phyloP scores from a whole-genome alignment of 2,797 vertebrate species.

The Gadopsis marmoratus region DNA sequence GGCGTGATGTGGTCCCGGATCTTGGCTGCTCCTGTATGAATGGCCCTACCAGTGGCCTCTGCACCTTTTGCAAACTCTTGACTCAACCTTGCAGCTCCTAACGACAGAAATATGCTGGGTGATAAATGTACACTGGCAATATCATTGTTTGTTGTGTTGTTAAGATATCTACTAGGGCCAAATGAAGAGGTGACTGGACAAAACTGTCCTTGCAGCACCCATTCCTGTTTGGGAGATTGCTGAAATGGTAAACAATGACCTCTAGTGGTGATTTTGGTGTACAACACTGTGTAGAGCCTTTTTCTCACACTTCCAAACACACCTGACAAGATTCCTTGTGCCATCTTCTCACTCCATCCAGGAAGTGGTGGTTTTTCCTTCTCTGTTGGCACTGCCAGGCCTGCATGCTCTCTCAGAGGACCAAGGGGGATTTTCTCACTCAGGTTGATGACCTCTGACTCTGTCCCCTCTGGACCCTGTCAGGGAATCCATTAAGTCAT shows the following conservation, averaged over 20 bases:
- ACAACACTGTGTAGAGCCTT: background rate
- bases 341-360: constrained; percentile 95
- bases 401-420: constrained; percentile 40
- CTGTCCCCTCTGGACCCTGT: constrained; percentile 84
- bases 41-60: constrained; percentile 92
- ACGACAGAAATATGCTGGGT: constrained; percentile 10
- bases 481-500: constrained; percentile 25
- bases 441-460: constrained; percentile 83
- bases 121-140: background rate
- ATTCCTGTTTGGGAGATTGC: background rate
- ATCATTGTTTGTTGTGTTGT: background rate
- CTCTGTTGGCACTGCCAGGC: constrained; percentile 37
- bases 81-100: constrained; percentile 92
- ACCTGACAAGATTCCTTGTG: constrained; percentile 93
- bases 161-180: background rate
- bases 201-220: constrained; percentile 8
- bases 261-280: constrained; percentile 54
- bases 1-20: constrained; percentile 93
- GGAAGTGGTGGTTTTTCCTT: constrained; percentile 82
- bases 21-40: constrained; percentile 93
- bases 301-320: constrained; percentile 16
- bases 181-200: background rate
- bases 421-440: constrained; percentile 86
- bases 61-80: constrained; percentile 91
- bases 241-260: constrained; percentile 40